Conservation (phyloP, 2,797 vertebrate species). For the Carduelis carduelis region DNA sequence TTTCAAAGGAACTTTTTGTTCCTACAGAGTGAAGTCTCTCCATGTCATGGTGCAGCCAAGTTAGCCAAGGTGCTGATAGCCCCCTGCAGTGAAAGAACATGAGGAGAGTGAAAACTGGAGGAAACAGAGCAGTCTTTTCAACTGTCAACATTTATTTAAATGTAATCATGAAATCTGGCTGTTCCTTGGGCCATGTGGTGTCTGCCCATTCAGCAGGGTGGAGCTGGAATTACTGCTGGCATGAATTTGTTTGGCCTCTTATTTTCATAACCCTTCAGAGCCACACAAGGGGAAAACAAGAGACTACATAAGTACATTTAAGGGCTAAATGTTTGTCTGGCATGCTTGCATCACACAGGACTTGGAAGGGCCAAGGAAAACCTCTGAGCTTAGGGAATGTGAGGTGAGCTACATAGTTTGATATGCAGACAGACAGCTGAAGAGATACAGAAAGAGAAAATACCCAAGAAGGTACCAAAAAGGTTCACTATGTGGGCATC, state of each 20-base stretch:
- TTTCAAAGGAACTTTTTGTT: conserved; percentile 46
- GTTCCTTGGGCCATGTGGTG: conserved; percentile 17
- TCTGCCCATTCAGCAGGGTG: conserved; percentile 50
- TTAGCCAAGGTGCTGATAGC: conserved; percentile 32
- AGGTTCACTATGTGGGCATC: background rate
- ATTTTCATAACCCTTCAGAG: conserved; percentile 56
- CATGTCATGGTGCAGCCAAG: background rate
- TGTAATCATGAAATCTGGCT: conserved; percentile 29
- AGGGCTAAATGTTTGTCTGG: conserved; percentile 25
- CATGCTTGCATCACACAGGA: conserved; percentile 22
- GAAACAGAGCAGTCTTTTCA: conserved; percentile 24
- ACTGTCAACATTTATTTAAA: conserved; percentile 48
- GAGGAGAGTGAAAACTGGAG: background rate
- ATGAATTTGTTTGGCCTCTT: conserved; percentile 44
- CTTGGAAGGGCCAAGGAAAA: background rate
- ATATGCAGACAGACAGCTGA: background rate
- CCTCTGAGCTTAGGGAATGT: conserved; percentile 15
- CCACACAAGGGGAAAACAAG: conserved; percentile 46
- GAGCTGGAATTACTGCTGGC: conserved; percentile 51
- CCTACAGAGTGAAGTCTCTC: background rate
- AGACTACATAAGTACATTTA: conserved; percentile 39
- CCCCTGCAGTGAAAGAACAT: conserved; percentile 8
- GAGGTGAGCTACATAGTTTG: background rate
- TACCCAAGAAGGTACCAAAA: background rate
- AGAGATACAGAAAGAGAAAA: background rate